phyloP scores from a whole-genome alignment of 2,113 vertebrate species.

The Forbesichthys papilliferus region DNA sequence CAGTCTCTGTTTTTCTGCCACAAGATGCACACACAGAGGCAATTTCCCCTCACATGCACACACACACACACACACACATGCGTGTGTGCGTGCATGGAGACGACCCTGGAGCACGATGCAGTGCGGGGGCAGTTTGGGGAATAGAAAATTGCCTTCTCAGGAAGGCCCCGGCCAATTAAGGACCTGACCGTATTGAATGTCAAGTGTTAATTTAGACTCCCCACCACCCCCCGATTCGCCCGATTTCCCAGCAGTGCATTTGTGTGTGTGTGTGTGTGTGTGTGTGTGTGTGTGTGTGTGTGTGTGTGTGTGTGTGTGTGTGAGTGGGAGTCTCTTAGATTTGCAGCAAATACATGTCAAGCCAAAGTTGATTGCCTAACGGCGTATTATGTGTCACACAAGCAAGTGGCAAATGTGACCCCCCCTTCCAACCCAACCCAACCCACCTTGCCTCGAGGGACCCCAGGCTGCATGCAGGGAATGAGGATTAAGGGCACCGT shows the following conservation, averaged over 20 bases:
- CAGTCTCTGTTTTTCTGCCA: conserved; percentile 3
- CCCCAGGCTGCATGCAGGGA: conserved; percentile 61
- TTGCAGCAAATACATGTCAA: conserved; percentile 96
- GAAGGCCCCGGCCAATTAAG: conserved; percentile 99
- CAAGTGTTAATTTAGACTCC: conserved; percentile 99
- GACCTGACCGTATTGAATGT: conserved; percentile 99
- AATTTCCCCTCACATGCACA: conserved; percentile 35
- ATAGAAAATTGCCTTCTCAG: conserved; percentile 99
- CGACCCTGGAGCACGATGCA: conserved; percentile 85
- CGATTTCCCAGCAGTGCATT: conserved; percentile 61
- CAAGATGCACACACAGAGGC: conserved; percentile 6
- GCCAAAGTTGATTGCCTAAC: conserved; percentile 97
- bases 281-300: neutral
- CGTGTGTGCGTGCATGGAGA: conserved; percentile 39
- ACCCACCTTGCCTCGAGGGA: conserved; percentile 73
- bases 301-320: neutral
- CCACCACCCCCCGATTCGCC: conserved; percentile 81
- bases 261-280: neutral
- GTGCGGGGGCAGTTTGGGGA: conserved; percentile 94
- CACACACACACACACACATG: conserved; percentile 20
- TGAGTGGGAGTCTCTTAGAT: conserved; percentile 84
- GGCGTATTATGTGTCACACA: conserved; percentile 93
- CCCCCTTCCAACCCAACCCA: conserved; percentile 89
- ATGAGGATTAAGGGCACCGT: conserved; percentile 83
- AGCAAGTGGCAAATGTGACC: conserved; percentile 95